Evolutionary conservation across 1,140 invertebrate genomes (phyloP), one percentile per base, ranked within the genome.

Genomic region (Trichomalopsis sarcophagae): DNA sequence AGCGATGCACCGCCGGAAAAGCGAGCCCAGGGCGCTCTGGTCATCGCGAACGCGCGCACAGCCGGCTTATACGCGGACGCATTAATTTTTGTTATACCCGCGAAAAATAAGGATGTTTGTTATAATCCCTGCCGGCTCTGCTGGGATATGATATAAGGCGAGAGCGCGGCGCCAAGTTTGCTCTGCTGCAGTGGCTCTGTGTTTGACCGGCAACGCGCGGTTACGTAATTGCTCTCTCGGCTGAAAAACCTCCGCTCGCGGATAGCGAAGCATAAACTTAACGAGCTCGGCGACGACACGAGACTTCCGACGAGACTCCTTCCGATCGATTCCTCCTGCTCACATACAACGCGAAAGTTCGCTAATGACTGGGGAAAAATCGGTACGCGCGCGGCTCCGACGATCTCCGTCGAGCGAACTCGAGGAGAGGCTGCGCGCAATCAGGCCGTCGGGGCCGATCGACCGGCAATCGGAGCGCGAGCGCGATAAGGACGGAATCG

Each of bases 341-440:
- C 30, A 30, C 68, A 17, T 75, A 40, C 36, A 21, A n/a, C 10
- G 73, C 33, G 36, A 75, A 75, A 75, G 36, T 75, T 75, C 36
- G 73, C 33, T 75, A 75, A 75, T 75, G 73, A 75, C 73, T 27
- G 9, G 36, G 36, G 73, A 75, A 75, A 75, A 75, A 75, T 75
- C 73, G 73, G 44, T 44, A 73, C 40, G 1, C 47, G 50, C 47
- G 10, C 27, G 17, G 55, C 55, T 62, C 21, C 17, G 21, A 81
- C 17, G 55, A 81, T 81, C 21, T 23, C 11, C 21, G 21, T 33
- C 23, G 68, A 33, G 30, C 27, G 14, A 71, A 27, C 68, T 27
- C 68, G 62, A 66, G n/a, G 17, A 66, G 62, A 30, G 17, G 10
- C 9, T 44, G 40, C 14, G 55, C 17, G 74, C 82, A 83, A 77